phyloP scores from a whole-genome alignment of 2,888 invertebrate species.

The Oeneis ivallda region DNA sequence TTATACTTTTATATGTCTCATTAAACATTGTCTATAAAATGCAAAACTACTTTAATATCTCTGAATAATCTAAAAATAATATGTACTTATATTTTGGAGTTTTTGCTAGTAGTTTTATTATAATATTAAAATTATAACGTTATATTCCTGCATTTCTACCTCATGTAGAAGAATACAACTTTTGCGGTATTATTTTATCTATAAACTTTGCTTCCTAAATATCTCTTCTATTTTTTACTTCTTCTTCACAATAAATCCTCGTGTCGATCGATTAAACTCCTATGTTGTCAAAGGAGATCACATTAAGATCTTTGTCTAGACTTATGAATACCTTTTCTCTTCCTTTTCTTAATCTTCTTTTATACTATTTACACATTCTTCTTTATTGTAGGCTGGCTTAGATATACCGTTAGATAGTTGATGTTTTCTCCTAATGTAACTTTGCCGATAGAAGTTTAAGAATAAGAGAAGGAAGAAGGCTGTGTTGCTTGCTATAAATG shows the following conservation, averaged over 20 bases:
- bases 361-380: not conserved
- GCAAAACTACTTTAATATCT: no score
- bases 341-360: slow-evolving; percentile 6
- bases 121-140: no score
- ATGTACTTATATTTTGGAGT: no score
- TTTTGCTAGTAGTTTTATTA: no score
- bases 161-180: not conserved
- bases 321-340: not conserved
- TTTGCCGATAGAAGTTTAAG: slow-evolving; percentile 83
- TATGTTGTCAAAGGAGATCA: not conserved
- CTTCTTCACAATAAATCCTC: not conserved
- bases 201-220: not conserved
- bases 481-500: slow-evolving; percentile 81
- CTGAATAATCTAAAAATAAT: no score
- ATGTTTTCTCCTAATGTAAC: slow-evolving; percentile 46
- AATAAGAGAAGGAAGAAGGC: slow-evolving; percentile 83
- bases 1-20: not conserved
- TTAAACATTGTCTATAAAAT: no score
- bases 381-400: not conserved
- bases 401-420: not conserved
- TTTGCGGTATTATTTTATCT: not conserved
- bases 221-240: no score
- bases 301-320: not conserved
- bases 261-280: not conserved
- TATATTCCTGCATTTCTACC: not conserved